Base-by-base conservation (phyloP, 2,113 vertebrate species). In the Neoarius graeffei region DNA sequence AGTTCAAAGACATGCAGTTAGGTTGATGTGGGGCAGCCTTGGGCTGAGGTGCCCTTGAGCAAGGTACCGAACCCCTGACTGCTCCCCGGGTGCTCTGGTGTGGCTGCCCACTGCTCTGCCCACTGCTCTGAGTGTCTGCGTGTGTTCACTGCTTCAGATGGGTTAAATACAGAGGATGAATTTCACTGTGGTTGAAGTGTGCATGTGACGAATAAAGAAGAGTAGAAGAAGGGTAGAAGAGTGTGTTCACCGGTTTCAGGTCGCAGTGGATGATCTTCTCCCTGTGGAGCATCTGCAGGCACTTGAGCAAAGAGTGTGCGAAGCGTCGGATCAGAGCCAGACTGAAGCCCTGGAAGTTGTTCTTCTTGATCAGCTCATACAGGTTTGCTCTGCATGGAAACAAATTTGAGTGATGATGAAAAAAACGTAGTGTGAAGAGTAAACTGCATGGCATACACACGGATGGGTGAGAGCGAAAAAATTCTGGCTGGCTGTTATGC, bases 221-320 rank as follows among this genome's bases (percentile, higher is more conserved):
- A n/a, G n/a, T n/a, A n/a, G 19, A 42, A 11, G 48, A 14, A 77
- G 23, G n/a, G 25, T 14, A 15, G 54, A 87, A 92, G 42, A 25
- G 25, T 30, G 86, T 91, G 92, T 64, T 94, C 95, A 99, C 97
- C 86, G 97, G 97, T 92, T 98, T 98, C 89, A 98, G 96, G 91
- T 99, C 98, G 87, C 97, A 99, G 95, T 98, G 98, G 92, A 99
- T 98, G 59, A 98, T 98, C 93, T 95, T 98, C 93, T 98, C 97
- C 57, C 93, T 93, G 91, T 97, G 96, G 56, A 99, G 96, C 96
- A 99, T 96, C 93, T 98, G 97, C 89, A 98, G 94, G 91, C 98
- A 97, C 92, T 96, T 96, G 88, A 98, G 94, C 76, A 99, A 96
- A 20, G 97, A 95, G 0, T 96, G 95, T 80, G 97, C 95, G 85